Percentiles rank a stretch among this genome's conserved stretches.
These are phyloP conservation scores for Pocillopora meandrina DNA, from an alignment of 92 coral and sea anemone species.

Conservation along the genomic window DNA sequence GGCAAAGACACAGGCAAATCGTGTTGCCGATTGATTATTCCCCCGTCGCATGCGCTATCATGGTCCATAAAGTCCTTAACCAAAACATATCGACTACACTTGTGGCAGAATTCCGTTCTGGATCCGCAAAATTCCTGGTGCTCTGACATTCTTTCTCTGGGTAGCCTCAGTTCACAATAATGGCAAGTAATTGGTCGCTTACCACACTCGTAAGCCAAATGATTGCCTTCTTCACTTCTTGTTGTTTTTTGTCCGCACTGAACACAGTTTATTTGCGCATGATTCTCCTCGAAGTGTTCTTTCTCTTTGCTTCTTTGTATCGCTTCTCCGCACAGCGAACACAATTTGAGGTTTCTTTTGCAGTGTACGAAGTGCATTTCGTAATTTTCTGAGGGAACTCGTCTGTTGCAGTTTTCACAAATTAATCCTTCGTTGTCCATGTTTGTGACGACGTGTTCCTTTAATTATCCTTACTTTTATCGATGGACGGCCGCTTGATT, in stretches of 20 bases:
- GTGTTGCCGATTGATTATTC: not conserved
- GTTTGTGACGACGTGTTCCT: not conserved
- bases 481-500: not conserved
- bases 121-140: slow-evolving; percentile 87
- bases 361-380: slow-evolving; percentile 88
- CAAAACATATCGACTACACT: slow-evolving; percentile 71
- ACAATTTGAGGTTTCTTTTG: slow-evolving; percentile 64
- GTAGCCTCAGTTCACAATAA: slow-evolving; percentile 69
- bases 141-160: slow-evolving; percentile 63
- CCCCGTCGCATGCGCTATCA: slow-evolving; percentile 38
- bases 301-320: slow-evolving; percentile 59
- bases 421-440: slow-evolving; percentile 14
- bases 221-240: slow-evolving; percentile 40
- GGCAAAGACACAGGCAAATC: slow-evolving; percentile 27
- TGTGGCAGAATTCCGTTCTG: slow-evolving; percentile 83
- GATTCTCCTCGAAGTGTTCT: slow-evolving; percentile 84
- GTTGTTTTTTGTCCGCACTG: slow-evolving; percentile 57
- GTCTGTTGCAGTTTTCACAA: slow-evolving; percentile 66
- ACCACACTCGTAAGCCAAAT: slow-evolving; percentile 58
- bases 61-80: slow-evolving; percentile 72
- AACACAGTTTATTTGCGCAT: slow-evolving; percentile 57
- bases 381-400: slow-evolving; percentile 79
- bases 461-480: not conserved
- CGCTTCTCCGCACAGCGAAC: slow-evolving; percentile 76
- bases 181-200: slow-evolving; percentile 54